phyloP scores from a whole-genome alignment of 2,888 invertebrate species.

The Chaitophorus viminalis region DNA sequence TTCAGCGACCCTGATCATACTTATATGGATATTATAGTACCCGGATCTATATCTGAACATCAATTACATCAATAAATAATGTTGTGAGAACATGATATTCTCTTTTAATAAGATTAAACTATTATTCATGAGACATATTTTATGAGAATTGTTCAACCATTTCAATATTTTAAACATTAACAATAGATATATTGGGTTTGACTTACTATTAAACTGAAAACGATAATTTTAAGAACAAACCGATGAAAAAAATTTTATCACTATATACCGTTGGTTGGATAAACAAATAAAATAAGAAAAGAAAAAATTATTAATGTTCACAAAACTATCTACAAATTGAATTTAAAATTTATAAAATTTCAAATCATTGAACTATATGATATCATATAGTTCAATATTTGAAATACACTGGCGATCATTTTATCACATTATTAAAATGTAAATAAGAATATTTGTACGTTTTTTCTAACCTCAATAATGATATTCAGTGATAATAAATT shows the following conservation, averaged over 20 bases:
- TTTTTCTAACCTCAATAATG: conserved; percentile 3
- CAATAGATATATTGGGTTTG: neutral
- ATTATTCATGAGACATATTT: too few relatives aligned
- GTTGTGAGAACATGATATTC: too few relatives aligned
- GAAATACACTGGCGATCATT: neutral
- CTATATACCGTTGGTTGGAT: neutral
- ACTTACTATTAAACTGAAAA: neutral
- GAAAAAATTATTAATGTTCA: neutral
- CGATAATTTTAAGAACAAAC: neutral
- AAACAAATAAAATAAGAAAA: neutral
- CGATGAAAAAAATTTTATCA: neutral
- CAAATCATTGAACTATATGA: too few relatives aligned
- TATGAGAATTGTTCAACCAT: too few relatives aligned
- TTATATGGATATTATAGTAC: too few relatives aligned
- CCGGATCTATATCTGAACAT: too few relatives aligned
- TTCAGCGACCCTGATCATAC: too few relatives aligned
- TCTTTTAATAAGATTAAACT: too few relatives aligned
- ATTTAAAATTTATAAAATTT: too few relatives aligned
- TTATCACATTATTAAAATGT: neutral
- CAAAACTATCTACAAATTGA: neutral
- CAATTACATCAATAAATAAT: too few relatives aligned
- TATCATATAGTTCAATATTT: too few relatives aligned
- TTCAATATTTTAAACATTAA: too few relatives aligned
- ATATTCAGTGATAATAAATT: neutral
- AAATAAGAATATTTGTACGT: neutral